Base-by-base conservation (phyloP, 1,140 invertebrate genomes). In the Parapsyche elsis region DNA sequence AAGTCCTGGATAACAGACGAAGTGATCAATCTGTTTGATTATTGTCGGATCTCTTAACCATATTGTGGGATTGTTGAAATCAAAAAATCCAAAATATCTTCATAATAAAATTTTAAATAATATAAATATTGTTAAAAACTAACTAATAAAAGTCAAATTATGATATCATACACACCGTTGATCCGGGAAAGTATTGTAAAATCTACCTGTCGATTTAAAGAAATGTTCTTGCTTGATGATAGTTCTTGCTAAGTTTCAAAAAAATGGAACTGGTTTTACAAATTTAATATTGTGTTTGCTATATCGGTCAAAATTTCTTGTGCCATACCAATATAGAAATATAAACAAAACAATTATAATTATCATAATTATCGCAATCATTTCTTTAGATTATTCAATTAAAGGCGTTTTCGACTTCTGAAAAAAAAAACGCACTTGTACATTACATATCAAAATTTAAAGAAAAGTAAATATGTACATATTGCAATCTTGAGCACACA, bases 21-120 rank as follows among this genome's bases (percentile, higher is more conserved):
- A 93, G 80, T 89, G 80, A 4, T 92, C 89, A 78, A 92, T 85
- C 71, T 88, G 85, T 80, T 89, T 91, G 4, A 92, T 88, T 1
- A 91, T 23, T 26, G 91, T 89, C 0, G 88, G 87, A 85, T 92
- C 91, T 64, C 87, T 87, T 0, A 92, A 24, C 44, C 91, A 80
- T 1, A 92, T 82, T 0, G 84, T 78, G 0, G 91, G 90, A 1
- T 81, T 85, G 0, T 84, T 80, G 45, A 91, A 87, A 45, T 90
- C 88, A 70, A 86, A 90, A 2, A 88, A 81, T 1, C 87, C 90
- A 0, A 86, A 84, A 77, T 90, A 85, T 81, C 89, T 90, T n/a
- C 24, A 12, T 16, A 71, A 24, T 24, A 75, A 53, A 38, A 73
- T n/a, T 45, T 73, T 71, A 73, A 9, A 44, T n/a, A 45, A 46